Percentiles rank a stretch among this genome's conserved stretches.
Evolutionary conservation across 2,113 vertebrate species (phyloP).

Genomic region (Chrysochloris asiatica): DNA sequence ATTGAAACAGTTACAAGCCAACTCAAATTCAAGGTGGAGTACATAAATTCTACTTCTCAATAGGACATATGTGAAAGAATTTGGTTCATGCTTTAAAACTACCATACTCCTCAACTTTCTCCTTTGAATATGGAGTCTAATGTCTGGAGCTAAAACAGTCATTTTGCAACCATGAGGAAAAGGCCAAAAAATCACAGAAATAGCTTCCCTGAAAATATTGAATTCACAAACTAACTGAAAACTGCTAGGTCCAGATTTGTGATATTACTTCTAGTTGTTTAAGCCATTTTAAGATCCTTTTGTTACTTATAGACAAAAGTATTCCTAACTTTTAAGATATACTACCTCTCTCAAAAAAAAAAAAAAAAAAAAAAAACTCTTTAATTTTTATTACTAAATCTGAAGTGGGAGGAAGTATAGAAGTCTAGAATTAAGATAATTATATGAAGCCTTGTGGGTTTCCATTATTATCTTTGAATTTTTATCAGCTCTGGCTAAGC

Average conservation of each 20-base stretch:
- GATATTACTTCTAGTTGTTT: not conserved
- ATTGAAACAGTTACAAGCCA: not conserved
- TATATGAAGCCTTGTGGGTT: slow-evolving; percentile 4
- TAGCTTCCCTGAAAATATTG: too few relatives aligned
- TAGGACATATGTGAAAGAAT: not conserved
- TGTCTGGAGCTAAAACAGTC: too few relatives aligned
- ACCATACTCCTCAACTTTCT: too few relatives aligned
- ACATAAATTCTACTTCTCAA: not conserved
- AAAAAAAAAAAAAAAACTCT: too few relatives aligned
- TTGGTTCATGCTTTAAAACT: not conserved
- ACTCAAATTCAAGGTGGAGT: not conserved
- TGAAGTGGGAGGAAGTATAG: not conserved
- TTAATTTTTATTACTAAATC: not conserved
- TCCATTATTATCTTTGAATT: slow-evolving; percentile 44
- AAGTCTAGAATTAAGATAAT: slow-evolving; percentile 28
- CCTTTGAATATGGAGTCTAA: too few relatives aligned
- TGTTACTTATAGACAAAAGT: not conserved
- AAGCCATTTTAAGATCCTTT: slow-evolving; percentile 6
- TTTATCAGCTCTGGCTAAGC: slow-evolving; percentile 54
- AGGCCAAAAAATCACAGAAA: too few relatives aligned
- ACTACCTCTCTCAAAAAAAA: too few relatives aligned
- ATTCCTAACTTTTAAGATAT: not conserved
- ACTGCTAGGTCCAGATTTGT: not conserved
- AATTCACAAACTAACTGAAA: not conserved
- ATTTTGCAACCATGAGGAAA: too few relatives aligned